phyloP scores from a whole-genome alignment of 1,140 invertebrate species.

The Cecropterus lyciades region DNA sequence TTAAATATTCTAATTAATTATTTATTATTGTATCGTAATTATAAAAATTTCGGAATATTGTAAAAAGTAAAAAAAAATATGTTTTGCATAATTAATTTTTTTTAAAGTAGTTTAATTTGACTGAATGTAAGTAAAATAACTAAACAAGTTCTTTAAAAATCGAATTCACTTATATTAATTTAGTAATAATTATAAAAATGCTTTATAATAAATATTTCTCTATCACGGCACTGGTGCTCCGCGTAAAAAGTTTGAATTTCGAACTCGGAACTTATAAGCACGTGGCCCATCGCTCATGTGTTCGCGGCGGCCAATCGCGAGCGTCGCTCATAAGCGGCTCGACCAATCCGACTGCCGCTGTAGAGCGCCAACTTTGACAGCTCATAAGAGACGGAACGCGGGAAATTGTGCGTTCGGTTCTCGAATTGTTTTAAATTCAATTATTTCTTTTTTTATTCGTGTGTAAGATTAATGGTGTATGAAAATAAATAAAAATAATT shows the following conservation, averaged over 20 bases:
- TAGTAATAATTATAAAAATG: too few species aligned
- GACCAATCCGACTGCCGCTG: conserved; percentile 69
- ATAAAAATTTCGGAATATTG: too few species aligned
- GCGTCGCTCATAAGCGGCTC: conserved; percentile 76
- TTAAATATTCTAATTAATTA: background rate
- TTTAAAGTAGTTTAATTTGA: too few species aligned
- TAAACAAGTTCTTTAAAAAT: too few species aligned
- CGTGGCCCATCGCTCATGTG: conserved; percentile 75
- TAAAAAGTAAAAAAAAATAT: too few species aligned
- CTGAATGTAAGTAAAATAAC: too few species aligned
- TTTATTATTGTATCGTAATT: too few species aligned
- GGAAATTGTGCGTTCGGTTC: conserved; percentile 2
- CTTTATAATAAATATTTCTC: too few species aligned
- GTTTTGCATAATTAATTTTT: too few species aligned
- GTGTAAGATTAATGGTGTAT: too few species aligned
- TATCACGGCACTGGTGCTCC: background rate
- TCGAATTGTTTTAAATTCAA: background rate
- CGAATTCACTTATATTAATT: too few species aligned
- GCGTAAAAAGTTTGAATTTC: conserved; percentile 64
- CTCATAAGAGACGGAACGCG: conserved; percentile 65
- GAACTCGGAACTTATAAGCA: conserved; percentile 77
- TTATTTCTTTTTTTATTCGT: background rate
- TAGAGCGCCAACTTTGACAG: conserved; percentile 67
- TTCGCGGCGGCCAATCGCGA: conserved; percentile 64
- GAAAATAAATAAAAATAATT: too few species aligned